These are phyloP conservation scores for Brachyopa scutellaris DNA, from an alignment of 2,888 invertebrate species.

Conservation along the genomic window DNA sequence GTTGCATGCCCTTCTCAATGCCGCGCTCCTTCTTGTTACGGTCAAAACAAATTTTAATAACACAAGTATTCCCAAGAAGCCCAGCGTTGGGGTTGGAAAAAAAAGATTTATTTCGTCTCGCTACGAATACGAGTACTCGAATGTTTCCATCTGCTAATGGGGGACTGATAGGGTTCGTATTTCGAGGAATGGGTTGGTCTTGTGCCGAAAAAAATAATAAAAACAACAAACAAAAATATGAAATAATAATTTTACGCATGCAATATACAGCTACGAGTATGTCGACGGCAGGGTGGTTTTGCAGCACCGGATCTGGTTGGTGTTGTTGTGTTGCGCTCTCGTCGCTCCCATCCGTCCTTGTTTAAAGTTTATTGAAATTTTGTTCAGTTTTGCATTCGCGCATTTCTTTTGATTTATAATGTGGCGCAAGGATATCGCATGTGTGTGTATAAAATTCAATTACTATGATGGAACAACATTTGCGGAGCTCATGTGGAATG, in stretches of 20 bases:
- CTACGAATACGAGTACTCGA: neutral
- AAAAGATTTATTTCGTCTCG: conserved; percentile 57
- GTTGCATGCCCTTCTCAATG: neutral
- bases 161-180: conserved; percentile 36
- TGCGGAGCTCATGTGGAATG: conserved; percentile 68
- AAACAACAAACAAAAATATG: conserved; percentile 57
- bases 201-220: conserved; percentile 36
- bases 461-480: conserved; percentile 67
- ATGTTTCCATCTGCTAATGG: conserved; percentile 52
- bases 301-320: conserved; percentile 17
- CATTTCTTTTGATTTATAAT: conserved; percentile 63
- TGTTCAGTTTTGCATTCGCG: conserved; percentile 31
- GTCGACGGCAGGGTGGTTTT: conserved; percentile 8
- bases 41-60: conserved; percentile 71
- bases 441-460: conserved; percentile 57
- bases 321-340: conserved; percentile 1
- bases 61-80: conserved; percentile 13
- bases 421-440: conserved; percentile 41
- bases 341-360: conserved; percentile 14
- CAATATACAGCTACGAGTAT: conserved; percentile 14
- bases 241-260: conserved; percentile 67
- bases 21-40: conserved; percentile 50
- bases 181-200: conserved; percentile 14
- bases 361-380: conserved; percentile 65
- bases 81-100: conserved; percentile 12